Base-by-base conservation (phyloP, 2,888 invertebrate species). In the Chloroclysta siterata region DNA sequence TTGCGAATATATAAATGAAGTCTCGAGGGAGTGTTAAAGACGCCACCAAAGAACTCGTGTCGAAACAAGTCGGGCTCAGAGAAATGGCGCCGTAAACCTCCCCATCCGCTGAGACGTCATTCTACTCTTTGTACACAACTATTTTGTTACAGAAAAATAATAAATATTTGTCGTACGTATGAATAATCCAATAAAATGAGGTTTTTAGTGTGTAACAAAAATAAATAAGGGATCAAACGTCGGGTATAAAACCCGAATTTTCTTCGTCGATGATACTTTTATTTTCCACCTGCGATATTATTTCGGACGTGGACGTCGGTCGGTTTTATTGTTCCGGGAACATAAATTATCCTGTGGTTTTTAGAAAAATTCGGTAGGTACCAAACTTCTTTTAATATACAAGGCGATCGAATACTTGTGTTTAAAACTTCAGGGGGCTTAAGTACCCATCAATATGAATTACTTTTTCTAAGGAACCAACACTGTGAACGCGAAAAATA, bases 1-100 rank as follows among this genome's bases (percentile, higher is more conserved):
- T 89, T 89, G 87, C 87, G 92, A 91, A 92, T 93, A 91, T 89
- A 92, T 90, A 93, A 92, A 92, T 92, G 87, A 88, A 93, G 85
- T 79, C 93, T 85, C 91, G 52, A 80, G 92, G 92, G 92, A 88
- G 92, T 91, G 91, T 90, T 93, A 92, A 91, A 90, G 87, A 90
- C 83, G 88, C 88, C 88, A 85, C 87, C 87, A 85, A 89, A 90
- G 89, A 90, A 89, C 90, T 89, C 87, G 85, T 83, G 88, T 87
- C 85, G 88, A 87, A 89, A 89, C 89, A 92, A 89, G 88, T 87
- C 87, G 84, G 84, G 84, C 85, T 87, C 86, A 81, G 83, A 85
- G 89, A 87, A 88, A 90, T 85, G 82, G 86, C 85, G 87, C 88
- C 82, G 88, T 92, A 91, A 92, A 90, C 86, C 88, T 82, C 85